Conservation (phyloP, 2,888 invertebrate species). For the Tetheella fluctuosa region DNA sequence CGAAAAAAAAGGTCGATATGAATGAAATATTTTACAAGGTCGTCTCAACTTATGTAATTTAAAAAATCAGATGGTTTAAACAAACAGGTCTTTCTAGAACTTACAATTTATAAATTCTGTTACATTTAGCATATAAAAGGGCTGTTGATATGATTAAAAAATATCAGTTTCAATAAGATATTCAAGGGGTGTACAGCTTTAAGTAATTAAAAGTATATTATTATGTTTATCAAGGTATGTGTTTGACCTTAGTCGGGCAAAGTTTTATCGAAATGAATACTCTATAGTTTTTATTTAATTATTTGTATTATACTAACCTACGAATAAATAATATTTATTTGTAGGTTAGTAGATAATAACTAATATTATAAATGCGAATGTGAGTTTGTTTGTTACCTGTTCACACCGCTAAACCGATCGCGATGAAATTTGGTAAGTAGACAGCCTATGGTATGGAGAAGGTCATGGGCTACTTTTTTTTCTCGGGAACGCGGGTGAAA, state of each 20-base stretch:
- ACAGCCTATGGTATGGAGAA: too few relatives aligned
- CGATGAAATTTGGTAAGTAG: too few relatives aligned
- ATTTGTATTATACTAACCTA: too few relatives aligned
- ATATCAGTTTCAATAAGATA: neutral
- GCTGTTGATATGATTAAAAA: neutral
- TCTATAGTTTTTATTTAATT: too few relatives aligned
- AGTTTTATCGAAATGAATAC: too few relatives aligned
- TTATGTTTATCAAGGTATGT: neutral
- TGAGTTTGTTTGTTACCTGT: too few relatives aligned
- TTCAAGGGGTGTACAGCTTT: neutral
- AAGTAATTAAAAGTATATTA: neutral
- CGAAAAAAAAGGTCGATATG: neutral
- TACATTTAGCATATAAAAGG: slow-evolving; percentile 4
- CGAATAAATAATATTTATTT: too few relatives aligned
- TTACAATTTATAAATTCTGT: neutral
- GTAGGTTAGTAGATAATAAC: too few relatives aligned
- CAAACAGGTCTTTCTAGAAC: neutral
- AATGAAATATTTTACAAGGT: slow-evolving; percentile 1
- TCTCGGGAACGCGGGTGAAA: too few relatives aligned
- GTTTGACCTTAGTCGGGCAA: neutral
- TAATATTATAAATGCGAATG: too few relatives aligned
- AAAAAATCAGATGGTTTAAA: slow-evolving; percentile 1
- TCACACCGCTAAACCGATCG: too few relatives aligned
- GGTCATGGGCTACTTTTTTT: too few relatives aligned
- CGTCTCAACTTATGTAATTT: neutral